A percentile compares a stretch with the other conserved stretches of the same genome.
These are phyloP conservation scores for Chloroclysta siterata DNA, from an alignment of 2,888 invertebrate genomes.

Conservation along the genomic window DNA sequence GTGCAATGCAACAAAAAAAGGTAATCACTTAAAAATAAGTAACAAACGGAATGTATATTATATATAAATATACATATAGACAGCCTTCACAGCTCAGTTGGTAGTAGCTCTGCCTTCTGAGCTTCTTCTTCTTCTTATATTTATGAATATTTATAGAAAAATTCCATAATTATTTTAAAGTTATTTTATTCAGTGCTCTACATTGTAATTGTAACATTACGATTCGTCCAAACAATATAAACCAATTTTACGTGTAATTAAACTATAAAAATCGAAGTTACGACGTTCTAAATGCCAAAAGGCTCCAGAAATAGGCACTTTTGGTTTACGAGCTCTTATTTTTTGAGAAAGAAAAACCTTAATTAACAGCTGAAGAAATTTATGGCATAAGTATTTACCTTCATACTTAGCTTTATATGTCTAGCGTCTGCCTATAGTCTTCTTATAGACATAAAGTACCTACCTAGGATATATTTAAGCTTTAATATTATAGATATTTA, in stretches of 20 bases:
- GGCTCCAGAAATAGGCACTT: conserved; percentile 25
- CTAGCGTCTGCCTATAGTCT: neutral
- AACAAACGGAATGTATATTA: no score
- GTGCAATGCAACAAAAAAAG: no score
- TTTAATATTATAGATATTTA: no score
- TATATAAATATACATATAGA: no score
- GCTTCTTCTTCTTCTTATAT: no score
- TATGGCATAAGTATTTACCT: no score
- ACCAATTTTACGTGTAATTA: conserved; percentile 31
- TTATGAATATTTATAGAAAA: no score
- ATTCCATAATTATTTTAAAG: neutral
- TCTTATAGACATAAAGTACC: no score
- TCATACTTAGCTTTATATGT: neutral
- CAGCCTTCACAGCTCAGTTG: no score
- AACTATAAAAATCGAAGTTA: conserved; percentile 35
- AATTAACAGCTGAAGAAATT: conserved; percentile 4
- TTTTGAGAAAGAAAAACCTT: conserved; percentile 8
- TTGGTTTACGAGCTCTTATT: conserved; percentile 23
- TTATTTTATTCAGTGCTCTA: neutral
- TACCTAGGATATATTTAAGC: no score
- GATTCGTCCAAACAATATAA: conserved; percentile 25
- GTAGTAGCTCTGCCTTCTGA: no score
- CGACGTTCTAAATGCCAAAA: conserved; percentile 33
- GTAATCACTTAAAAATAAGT: no score
- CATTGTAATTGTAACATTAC: conserved; percentile 28